phyloP scores from a whole-genome alignment of 2,888 invertebrate genomes.

The Atherix ibis region DNA sequence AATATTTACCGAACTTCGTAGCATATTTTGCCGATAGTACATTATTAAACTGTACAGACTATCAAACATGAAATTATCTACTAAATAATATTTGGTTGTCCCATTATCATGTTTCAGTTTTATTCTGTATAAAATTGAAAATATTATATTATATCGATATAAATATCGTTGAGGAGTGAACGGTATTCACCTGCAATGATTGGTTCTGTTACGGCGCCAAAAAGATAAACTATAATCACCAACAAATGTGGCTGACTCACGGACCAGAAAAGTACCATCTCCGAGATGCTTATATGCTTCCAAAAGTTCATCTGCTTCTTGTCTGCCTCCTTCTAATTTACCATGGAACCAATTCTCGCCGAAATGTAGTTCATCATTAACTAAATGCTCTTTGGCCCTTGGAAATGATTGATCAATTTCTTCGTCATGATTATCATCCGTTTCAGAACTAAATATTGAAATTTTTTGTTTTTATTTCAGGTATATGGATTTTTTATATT shows the following conservation, averaged over 20 bases:
- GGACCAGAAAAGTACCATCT: slow-evolving; percentile 82
- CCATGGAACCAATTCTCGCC: slow-evolving; percentile 93
- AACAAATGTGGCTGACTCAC: slow-evolving; percentile 89
- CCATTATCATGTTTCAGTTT: slow-evolving; percentile 79
- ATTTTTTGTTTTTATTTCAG: not conserved
- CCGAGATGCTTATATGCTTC: slow-evolving; percentile 64
- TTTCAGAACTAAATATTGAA: slow-evolving; percentile 28
- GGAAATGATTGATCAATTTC: slow-evolving; percentile 37
- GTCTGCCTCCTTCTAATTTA: slow-evolving; percentile 59
- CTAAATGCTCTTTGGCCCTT: slow-evolving; percentile 44
- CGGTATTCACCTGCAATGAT: slow-evolving; percentile 48
- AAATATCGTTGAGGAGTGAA: not conserved
- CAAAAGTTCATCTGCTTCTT: slow-evolving; percentile 55
- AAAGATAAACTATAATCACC: slow-evolving; percentile 93
- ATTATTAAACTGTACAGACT: slow-evolving; percentile 83
- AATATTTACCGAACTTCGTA: slow-evolving; percentile 55
- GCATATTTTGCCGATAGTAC: slow-evolving; percentile 71
- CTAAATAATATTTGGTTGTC: slow-evolving; percentile 75
- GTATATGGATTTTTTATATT: not conserved
- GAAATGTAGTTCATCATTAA: slow-evolving; percentile 79
- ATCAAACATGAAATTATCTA: slow-evolving; percentile 77
- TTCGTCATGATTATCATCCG: slow-evolving; percentile 44
- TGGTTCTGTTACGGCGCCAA: slow-evolving; percentile 77
- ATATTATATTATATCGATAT: not conserved
- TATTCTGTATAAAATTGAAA: slow-evolving; percentile 40